phyloP scores from a whole-genome alignment of 1,140 invertebrate genomes.

The Ostrea denselamellosa region DNA sequence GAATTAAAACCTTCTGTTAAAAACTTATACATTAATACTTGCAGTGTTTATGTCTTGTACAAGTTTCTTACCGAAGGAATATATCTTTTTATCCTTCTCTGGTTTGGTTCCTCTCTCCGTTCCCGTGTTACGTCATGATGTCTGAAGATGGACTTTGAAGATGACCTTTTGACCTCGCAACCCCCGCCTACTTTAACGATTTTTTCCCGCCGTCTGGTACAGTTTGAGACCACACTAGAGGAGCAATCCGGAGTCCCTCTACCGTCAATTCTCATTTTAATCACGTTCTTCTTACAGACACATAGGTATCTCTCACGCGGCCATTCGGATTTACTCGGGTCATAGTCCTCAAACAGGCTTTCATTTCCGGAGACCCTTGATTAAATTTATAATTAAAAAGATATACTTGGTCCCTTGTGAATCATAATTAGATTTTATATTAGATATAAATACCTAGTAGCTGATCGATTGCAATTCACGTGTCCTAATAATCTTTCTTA shows the following conservation, averaged over 20 bases:
- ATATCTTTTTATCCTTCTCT: slow-evolving; percentile 11
- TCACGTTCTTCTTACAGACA: slow-evolving; percentile 12
- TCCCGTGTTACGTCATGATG: neutral
- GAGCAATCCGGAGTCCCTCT: neutral
- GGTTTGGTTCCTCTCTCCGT: neutral
- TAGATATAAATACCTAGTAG: no score
- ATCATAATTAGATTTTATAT: no score
- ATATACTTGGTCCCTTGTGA: neutral
- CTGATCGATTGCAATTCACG: no score
- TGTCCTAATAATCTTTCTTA: no score
- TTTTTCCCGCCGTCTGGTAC: slow-evolving; percentile 18
- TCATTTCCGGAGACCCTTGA: neutral
- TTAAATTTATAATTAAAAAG: neutral
- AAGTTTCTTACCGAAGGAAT: neutral
- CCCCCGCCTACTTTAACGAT: neutral
- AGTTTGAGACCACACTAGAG: neutral
- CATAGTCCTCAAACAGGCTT: neutral
- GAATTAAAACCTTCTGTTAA: neutral
- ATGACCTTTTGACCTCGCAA: slow-evolving; percentile 1
- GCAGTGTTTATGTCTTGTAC: no score
- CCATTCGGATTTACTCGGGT: slow-evolving; percentile 8
- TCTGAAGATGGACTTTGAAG: neutral
- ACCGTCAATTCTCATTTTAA: slow-evolving; percentile 17
- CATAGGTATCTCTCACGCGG: neutral
- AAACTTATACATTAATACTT: no score